phyloP scores from a whole-genome alignment of 2,113 vertebrate genomes.

The Scatophagus argus region DNA sequence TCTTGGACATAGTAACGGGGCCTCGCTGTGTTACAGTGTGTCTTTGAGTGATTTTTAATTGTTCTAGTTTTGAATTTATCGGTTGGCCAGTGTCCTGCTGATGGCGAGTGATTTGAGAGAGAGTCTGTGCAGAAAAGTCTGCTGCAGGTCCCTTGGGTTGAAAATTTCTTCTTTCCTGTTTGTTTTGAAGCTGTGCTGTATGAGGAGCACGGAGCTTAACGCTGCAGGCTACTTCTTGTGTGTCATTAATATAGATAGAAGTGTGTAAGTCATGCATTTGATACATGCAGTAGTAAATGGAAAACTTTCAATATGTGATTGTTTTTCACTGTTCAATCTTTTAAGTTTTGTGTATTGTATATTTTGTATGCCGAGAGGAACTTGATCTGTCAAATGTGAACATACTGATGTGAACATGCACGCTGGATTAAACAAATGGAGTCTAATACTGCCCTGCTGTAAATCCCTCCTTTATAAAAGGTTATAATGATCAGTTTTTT shows the following conservation, averaged over 20 bases:
- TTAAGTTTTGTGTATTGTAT: background rate
- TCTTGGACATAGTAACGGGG: background rate
- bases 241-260: background rate
- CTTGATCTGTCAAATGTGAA: background rate
- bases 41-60: background rate
- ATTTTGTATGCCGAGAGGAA: background rate
- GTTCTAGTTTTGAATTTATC: background rate
- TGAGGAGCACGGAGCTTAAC: background rate
- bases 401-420: background rate
- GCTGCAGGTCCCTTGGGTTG: too few relatives aligned
- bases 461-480: background rate
- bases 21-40: too few relatives aligned
- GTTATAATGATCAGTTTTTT: background rate
- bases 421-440: background rate
- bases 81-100: background rate
- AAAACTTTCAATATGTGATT: background rate
- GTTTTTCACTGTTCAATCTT: background rate
- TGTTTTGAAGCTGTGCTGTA: background rate
- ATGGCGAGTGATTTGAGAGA: background rate
- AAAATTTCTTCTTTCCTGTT: background rate
- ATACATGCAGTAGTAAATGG: background rate
- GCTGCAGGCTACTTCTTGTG: background rate
- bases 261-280: background rate
- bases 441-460: background rate
- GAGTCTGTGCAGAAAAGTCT: background rate